Evolutionary conservation across 2,888 invertebrate species (phyloP), one percentile per base, ranked within the genome.

Genomic region (Leptura quadrifasciata): DNA sequence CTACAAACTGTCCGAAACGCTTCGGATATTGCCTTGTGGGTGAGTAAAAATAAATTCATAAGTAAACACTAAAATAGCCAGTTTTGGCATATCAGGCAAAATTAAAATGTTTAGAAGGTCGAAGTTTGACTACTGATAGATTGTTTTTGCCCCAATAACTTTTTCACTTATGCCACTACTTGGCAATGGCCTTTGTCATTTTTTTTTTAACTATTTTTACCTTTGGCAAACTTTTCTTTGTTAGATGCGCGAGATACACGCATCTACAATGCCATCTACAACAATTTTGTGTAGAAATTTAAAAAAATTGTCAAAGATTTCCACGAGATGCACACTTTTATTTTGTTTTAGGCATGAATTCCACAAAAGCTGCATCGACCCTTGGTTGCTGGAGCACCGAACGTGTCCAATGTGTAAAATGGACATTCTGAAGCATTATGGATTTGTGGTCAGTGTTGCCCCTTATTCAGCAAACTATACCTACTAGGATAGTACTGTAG

Each of bases 321-420:
- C 39, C 39, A 31, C 8, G 39, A 3, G 12, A 12, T 12, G 10
- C 3, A 39, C 39, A 39, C 39, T 39, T 47, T 47, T 47, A 3
- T 78, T 78, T 72, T 73, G 77, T 90, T 92, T 1, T 91, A 97
- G 97, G 87, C 98, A 98, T 90, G 95, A 97, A 87, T 98, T 97
- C 90, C 98, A 98, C 91, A 97, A 97, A 91, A 94, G 92, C 85
- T 98, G 98, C 91, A 97, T 98, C 86, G 98, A 98, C 90, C 98
- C 97, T 18, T 98, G 98, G 98, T 91, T 98, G 77, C 90, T 98
- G 86, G 97, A 98, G 87, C 97, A 98, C 89, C 92, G 97, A 80
- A 97, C 97, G 39, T 98, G 98, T 89, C 98, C 98, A 10, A 97
- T 98, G 97, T 98, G 98, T 91, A 98, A 98, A 90, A 94, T 96